Base-by-base conservation (phyloP, 1,140 invertebrate genomes). In the Nasonia longicornis region DNA sequence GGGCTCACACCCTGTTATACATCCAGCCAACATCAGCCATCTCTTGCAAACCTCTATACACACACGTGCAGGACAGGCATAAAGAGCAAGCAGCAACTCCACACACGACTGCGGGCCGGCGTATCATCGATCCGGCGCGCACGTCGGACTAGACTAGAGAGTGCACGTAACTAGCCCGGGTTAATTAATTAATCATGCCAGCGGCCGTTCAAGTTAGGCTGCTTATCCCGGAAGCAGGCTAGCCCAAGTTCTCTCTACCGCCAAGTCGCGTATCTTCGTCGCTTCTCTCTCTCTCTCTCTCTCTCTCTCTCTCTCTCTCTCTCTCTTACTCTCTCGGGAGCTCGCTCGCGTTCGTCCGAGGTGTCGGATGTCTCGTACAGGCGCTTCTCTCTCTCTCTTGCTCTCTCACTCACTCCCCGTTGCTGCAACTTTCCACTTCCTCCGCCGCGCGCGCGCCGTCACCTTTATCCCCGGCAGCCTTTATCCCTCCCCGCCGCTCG, bases 151-250 rank as follows among this genome's bases (percentile, higher is more conserved):
- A 58, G 52, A 58, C 52, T 58, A 58, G 20, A n/a, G 52, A 58
- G 52, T 58, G 52, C 16, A 58, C 84, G 85, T 88, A 89, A 89
- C 88, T 89, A 88, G 88, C 87, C 89, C 84, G 82, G 86, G 85
- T 89, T 90, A 91, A 90, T 90, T 91, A 90, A 91, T 91, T 91
- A 91, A 90, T 90, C 89, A 90, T 89, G 88, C 86, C 84, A 84
- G 81, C 84, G 84, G 84, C 84, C 84, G 85, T 85, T 87, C 86
- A 86, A 90, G 86, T 89, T 89, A 87, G 87, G 84, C 87, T 88
- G 88, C 89, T 89, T 90, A 90, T 89, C 88, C 89, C 89, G 87
- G 87, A 89, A 90, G 89, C 87, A 85, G 80, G 85, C 85, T 83
- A 84, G 85, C 87, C 85, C 85, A 90, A 90, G 86, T 90, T 90